Conservation (phyloP, 2,888 invertebrate species). For the Auanema sp. region DNA sequence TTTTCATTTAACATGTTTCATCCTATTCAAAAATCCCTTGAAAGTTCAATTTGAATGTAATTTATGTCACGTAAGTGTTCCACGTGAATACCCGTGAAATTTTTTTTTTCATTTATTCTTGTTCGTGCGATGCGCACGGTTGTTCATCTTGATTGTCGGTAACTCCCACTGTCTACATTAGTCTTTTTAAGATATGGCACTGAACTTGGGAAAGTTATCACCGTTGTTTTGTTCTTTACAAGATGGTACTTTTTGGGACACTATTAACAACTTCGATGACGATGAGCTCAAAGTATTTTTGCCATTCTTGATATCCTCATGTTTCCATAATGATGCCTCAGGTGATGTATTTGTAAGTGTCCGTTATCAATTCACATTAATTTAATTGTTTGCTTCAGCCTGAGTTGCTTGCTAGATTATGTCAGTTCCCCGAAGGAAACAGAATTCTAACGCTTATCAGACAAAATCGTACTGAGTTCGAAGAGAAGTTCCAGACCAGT, state of each 20-base stretch:
- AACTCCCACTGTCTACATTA: too few species aligned
- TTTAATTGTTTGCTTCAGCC: conserved; percentile 4
- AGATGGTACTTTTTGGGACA: conserved; percentile 11
- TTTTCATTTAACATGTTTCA: too few species aligned
- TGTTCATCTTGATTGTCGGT: too few species aligned
- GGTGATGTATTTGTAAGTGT: background rate
- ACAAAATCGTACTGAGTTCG: conserved; percentile 5
- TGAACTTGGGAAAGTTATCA: background rate
- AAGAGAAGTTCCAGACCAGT: background rate
- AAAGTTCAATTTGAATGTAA: too few species aligned
- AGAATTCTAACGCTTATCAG: conserved; percentile 3
- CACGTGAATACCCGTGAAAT: too few species aligned
- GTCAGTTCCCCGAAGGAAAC: conserved; percentile 14
- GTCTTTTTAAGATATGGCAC: too few species aligned
- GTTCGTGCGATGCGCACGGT: too few species aligned
- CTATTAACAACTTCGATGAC: conserved; percentile 11
- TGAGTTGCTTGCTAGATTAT: background rate
- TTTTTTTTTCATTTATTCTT: too few species aligned
- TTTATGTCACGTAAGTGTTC: too few species aligned
- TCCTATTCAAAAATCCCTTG: too few species aligned
- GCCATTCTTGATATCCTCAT: conserved; percentile 12
- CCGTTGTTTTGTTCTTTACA: conserved; percentile 6
- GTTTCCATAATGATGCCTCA: conserved; percentile 1
- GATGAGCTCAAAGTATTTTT: conserved; percentile 14
- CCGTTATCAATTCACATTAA: background rate